phyloP scores from a whole-genome alignment of 2,113 vertebrate species.

The Prolemur simus region DNA sequence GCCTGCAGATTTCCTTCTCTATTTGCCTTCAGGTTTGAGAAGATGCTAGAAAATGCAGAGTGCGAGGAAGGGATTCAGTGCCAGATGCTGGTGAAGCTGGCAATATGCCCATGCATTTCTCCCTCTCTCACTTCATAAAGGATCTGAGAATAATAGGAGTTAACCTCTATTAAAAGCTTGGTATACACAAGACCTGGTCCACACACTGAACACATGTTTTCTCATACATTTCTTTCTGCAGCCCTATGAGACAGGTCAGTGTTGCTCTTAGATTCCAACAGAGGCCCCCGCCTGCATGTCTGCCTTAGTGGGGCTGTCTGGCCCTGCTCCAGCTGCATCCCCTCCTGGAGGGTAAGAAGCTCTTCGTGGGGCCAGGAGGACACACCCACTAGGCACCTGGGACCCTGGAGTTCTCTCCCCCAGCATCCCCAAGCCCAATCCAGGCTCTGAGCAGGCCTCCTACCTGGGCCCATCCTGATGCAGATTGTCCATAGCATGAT shows the following conservation, averaged over 20 bases:
- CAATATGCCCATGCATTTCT: background rate
- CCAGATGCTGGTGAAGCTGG: background rate
- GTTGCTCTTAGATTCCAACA: background rate
- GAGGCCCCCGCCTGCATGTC: no score
- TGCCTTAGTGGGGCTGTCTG: background rate
- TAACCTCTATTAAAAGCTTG: background rate
- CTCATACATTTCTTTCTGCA: background rate
- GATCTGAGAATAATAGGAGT: background rate
- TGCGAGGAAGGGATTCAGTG: background rate
- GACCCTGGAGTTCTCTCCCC: background rate
- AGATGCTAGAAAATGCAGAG: background rate
- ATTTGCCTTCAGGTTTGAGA: constrained; percentile 37
- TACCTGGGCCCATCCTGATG: background rate
- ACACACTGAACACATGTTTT: background rate
- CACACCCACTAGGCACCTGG: background rate
- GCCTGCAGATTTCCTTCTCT: background rate
- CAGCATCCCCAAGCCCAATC: background rate
- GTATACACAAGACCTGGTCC: background rate
- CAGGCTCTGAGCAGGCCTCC: background rate
- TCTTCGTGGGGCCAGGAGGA: background rate
- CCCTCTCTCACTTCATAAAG: background rate
- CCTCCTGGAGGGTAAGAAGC: background rate
- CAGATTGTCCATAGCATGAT: background rate
- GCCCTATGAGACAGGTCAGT: background rate
- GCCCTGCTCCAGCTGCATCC: background rate